Evolutionary conservation across 2,888 invertebrate species (phyloP).

Genomic region (Drosophila antonietae): DNA sequence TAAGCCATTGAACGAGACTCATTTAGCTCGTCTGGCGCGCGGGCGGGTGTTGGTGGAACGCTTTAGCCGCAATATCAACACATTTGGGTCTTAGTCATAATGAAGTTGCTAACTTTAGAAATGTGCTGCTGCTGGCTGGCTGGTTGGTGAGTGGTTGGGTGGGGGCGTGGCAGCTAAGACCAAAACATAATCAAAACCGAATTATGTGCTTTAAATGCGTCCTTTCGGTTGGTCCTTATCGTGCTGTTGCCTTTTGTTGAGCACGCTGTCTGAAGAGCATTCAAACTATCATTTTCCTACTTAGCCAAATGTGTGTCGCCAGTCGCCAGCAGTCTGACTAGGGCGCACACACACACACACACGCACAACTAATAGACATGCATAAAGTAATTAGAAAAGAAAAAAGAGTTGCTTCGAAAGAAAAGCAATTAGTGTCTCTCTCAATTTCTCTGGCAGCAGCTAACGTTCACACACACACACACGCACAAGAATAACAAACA

Average conservation of each 20-base stretch:
- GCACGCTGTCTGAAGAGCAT: slow-evolving; percentile 63
- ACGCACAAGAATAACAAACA: slow-evolving; percentile 35
- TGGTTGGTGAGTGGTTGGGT: background rate
- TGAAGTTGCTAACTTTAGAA: slow-evolving; percentile 77
- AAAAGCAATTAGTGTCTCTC: slow-evolving; percentile 81
- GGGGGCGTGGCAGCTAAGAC: slow-evolving; percentile 46
- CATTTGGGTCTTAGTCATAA: slow-evolving; percentile 80
- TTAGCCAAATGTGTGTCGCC: slow-evolving; percentile 78
- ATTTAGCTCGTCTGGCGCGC: slow-evolving; percentile 41
- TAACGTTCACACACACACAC: slow-evolving; percentile 41
- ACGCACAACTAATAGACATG: slow-evolving; percentile 45
- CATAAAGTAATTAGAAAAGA: slow-evolving; percentile 77
- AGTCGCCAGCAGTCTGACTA: slow-evolving; percentile 72
- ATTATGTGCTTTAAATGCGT: slow-evolving; percentile 81
- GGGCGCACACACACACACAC: slow-evolving; percentile 9
- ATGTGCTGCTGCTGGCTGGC: slow-evolving; percentile 47
- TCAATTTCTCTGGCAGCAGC: slow-evolving; percentile 73
- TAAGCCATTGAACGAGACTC: slow-evolving; percentile 56
- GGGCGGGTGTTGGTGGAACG: slow-evolving; percentile 16
- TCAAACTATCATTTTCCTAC: slow-evolving; percentile 79
- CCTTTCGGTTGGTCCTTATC: slow-evolving; percentile 63
- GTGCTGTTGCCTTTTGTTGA: slow-evolving; percentile 47
- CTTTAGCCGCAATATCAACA: slow-evolving; percentile 75
- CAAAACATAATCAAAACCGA: slow-evolving; percentile 81
- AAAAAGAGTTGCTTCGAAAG: slow-evolving; percentile 73